A percentile compares a stretch with the other conserved stretches of the same genome.
phyloP scores from a whole-genome alignment of 2,888 invertebrate species.

The Cordylochernes scorpioides region DNA sequence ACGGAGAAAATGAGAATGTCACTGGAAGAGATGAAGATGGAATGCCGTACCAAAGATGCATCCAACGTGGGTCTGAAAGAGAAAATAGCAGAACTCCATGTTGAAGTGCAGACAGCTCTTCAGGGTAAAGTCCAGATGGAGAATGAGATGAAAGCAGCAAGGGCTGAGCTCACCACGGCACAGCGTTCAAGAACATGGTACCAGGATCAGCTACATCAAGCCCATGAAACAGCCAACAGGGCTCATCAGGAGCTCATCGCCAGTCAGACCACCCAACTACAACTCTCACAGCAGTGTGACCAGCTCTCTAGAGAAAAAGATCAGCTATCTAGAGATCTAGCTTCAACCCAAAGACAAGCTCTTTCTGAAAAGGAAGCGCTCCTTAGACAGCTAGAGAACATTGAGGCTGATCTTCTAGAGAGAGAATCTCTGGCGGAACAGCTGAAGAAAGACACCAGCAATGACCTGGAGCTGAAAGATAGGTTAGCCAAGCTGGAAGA shows the following conservation, averaged over 20 bases:
- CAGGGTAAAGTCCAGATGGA: constrained; percentile 22
- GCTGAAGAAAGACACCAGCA: constrained; percentile 21
- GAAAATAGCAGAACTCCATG: constrained; percentile 25
- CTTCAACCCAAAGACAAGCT: constrained; percentile 22
- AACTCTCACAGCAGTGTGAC: constrained; percentile 20
- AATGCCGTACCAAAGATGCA: constrained; percentile 21
- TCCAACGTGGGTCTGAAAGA: constrained; percentile 23
- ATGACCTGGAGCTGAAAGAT: constrained; percentile 19
- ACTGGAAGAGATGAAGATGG: constrained; percentile 20
- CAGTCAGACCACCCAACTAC: constrained; percentile 18
- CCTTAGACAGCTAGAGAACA: constrained; percentile 24
- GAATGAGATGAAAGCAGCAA: constrained; percentile 20
- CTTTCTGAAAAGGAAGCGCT: constrained; percentile 24
- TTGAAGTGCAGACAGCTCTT: constrained; percentile 22
- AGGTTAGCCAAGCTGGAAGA: constrained; percentile 21
- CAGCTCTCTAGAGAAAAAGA: constrained; percentile 21
- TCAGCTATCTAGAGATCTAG: constrained; percentile 19
- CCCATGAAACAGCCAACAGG: constrained; percentile 21
- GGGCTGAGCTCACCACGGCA: constrained; percentile 21
- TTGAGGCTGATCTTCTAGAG: constrained; percentile 26
- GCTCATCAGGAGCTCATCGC: constrained; percentile 22
- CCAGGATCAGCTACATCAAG: constrained; percentile 22
- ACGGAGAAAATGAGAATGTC: constrained; percentile 19
- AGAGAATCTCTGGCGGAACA: constrained; percentile 24
- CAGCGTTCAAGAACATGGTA: constrained; percentile 25